Percentiles rank a stretch among this genome's conserved stretches.
Conservation (phyloP, 2,113 vertebrate species). For the Alectura lathami region DNA sequence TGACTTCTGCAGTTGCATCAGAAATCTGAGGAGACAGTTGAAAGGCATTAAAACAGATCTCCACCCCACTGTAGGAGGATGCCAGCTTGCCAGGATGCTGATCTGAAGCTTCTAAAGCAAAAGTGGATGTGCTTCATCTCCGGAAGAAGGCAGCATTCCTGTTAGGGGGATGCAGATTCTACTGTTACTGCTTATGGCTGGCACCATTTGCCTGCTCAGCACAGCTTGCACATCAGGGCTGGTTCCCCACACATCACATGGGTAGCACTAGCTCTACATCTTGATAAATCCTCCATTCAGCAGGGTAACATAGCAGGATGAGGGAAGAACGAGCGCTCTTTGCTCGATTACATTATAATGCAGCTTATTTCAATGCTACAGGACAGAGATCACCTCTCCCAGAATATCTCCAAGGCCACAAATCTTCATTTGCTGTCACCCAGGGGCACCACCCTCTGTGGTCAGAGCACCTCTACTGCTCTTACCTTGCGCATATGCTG, state of each 20-base stretch:
- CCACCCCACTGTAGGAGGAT: not conserved
- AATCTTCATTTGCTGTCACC: not conserved
- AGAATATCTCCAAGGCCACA: not conserved
- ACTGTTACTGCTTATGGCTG: not conserved
- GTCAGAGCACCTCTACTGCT: not conserved
- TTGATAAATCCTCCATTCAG: not conserved
- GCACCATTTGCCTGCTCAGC: not conserved
- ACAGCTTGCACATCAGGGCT: not conserved
- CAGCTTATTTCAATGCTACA: not conserved
- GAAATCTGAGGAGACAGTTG: not conserved
- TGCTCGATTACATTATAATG: not conserved
- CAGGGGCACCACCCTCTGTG: not conserved
- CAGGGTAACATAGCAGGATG: not conserved
- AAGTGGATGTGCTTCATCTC: not conserved
- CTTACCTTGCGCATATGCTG: not conserved
- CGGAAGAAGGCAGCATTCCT: not conserved
- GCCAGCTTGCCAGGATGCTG: constrained; percentile 15
- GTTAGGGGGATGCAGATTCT: not conserved
- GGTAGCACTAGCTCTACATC: not conserved
- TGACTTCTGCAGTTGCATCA: constrained; percentile 9
- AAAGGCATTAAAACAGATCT: constrained; percentile 7
- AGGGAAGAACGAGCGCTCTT: not conserved
- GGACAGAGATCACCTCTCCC: not conserved
- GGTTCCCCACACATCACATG: not conserved
- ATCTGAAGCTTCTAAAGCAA: not conserved